Evolutionary conservation across 1,140 invertebrate genomes (phyloP).

Genomic region (Plutomurus gul): DNA sequence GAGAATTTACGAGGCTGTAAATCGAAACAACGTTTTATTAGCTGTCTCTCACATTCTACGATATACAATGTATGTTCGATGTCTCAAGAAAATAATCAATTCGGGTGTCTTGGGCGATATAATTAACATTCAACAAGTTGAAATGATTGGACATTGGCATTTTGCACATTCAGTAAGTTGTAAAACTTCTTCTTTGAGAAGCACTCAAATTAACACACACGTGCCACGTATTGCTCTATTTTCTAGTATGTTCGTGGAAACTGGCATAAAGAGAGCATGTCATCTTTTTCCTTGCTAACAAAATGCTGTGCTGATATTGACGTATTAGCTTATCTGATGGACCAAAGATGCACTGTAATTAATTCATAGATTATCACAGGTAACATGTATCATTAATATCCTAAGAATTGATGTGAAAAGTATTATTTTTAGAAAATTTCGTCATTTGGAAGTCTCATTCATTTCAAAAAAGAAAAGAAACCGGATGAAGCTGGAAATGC

Average conservation of each 20-base stretch:
- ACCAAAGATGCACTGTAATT: constrained; percentile 55
- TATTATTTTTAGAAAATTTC: neutral
- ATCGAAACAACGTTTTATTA: constrained; percentile 57
- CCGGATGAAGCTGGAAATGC: constrained; percentile 45
- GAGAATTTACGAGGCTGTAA: constrained; percentile 58
- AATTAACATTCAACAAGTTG: constrained; percentile 61
- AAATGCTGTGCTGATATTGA: constrained; percentile 64
- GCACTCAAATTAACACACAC: no score
- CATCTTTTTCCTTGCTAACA: constrained; percentile 59
- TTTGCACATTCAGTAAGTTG: constrained; percentile 60
- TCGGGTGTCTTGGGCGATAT: constrained; percentile 54
- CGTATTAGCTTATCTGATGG: constrained; percentile 60
- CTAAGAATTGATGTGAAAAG: neutral
- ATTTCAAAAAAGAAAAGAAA: constrained; percentile 56
- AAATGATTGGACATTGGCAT: constrained; percentile 62
- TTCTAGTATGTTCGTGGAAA: constrained; percentile 60
- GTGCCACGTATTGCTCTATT: neutral
- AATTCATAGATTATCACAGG: constrained; percentile 55
- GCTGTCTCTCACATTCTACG: constrained; percentile 61
- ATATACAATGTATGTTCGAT: constrained; percentile 53
- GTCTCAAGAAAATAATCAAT: constrained; percentile 27
- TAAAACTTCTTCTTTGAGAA: neutral
- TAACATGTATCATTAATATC: neutral
- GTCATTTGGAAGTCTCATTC: constrained; percentile 59
- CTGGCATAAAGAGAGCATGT: constrained; percentile 58